These are phyloP conservation scores for Macrotus californicus DNA, from an alignment of 2,113 vertebrate species.

Conservation along the genomic window DNA sequence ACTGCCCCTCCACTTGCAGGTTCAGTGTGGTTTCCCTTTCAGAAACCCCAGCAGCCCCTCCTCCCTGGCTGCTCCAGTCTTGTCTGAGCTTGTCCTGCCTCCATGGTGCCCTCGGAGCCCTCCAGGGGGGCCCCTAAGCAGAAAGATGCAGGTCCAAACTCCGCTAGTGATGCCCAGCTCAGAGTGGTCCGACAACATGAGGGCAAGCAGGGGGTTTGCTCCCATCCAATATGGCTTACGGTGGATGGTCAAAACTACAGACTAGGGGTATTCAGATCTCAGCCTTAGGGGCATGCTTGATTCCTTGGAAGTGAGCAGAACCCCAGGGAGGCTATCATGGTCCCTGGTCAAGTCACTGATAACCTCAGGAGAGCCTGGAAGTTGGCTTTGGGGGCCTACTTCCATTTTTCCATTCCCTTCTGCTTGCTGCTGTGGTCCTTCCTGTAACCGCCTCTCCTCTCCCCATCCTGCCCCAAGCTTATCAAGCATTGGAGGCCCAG, in stretches of 20 bases:
- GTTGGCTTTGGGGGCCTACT: neutral
- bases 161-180: neutral
- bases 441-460: fast-evolving
- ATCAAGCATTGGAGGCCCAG: neutral
- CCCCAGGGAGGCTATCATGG: neutral
- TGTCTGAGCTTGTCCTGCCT: neutral
- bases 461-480: neutral
- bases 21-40: neutral
- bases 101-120: fast-evolving
- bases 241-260: neutral
- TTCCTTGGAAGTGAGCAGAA: neutral
- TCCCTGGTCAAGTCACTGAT: neutral
- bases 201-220: neutral
- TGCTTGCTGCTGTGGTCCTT: neutral
- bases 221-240: neutral
- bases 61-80: neutral
- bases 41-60: neutral
- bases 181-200: neutral
- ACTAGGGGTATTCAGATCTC: neutral
- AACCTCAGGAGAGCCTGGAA: neutral
- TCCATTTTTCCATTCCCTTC: neutral
- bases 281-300: neutral
- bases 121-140: neutral
- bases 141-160: too few species aligned
- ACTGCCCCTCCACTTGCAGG: neutral